A percentile compares a stretch with the other conserved stretches of the same genome.
phyloP scores from a whole-genome alignment of 2,888 invertebrate species.

The Cantharis flavilabris region DNA sequence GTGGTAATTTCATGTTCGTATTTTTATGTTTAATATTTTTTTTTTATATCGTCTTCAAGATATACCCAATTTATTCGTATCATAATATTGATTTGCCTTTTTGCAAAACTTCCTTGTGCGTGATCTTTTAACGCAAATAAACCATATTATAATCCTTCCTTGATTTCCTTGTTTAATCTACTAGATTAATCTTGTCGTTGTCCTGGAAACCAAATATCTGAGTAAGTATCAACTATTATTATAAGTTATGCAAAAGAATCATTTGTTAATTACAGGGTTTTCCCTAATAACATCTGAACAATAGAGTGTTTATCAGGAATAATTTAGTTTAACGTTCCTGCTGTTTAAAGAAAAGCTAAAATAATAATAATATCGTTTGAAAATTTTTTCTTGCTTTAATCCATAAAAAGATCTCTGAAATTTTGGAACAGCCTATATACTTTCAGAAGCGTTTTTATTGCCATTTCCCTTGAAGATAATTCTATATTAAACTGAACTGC shows the following conservation, averaged over 20 bases:
- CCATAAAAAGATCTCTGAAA: no score
- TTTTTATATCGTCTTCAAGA: neutral
- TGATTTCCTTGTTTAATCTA: neutral
- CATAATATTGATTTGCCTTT: neutral
- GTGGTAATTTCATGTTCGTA: neutral
- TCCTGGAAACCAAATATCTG: neutral
- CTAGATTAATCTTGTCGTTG: neutral
- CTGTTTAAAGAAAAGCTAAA: no score
- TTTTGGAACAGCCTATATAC: no score
- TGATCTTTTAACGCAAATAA: neutral
- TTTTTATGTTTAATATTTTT: neutral
- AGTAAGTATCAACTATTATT: neutral
- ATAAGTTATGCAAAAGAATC: neutral
- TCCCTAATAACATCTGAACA: neutral
- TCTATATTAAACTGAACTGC: no score
- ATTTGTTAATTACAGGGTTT: neutral
- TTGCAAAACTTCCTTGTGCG: neutral
- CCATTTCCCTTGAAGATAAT: no score
- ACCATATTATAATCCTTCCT: neutral
- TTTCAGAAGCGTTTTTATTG: no score
- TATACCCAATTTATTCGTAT: neutral
- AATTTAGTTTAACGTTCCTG: no score
- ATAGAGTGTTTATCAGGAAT: neutral
- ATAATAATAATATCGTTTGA: no score
- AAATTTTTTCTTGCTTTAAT: no score